Base-by-base conservation (phyloP, 2,797 vertebrate genomes). In the Ctenochaetus hawaiiensis region DNA sequence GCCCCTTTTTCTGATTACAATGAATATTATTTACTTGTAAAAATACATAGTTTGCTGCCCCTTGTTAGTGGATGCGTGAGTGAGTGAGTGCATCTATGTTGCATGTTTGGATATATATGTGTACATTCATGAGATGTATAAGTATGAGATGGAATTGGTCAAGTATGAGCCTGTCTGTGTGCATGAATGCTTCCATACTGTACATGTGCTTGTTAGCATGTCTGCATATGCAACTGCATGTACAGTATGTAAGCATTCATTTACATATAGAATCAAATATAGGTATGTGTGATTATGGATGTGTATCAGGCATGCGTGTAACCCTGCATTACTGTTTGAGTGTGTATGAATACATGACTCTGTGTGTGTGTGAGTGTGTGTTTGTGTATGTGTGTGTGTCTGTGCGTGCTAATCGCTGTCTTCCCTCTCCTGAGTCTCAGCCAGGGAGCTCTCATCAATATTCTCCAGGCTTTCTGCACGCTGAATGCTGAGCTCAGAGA, bases 391-490 rank as follows among this genome's bases (percentile, higher is more conserved):
- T 70, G 58, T 37, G 34, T 64, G 44, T 72, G 68, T 59, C 63
- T 23, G 75, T 65, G 56, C 71, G 68, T 57, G 69, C 69, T 96
- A 96, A 13, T 96, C 96, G 59, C 96, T 96, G 70, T 95, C 92
- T 5, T 97, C 49, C 78, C 89, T 91, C 67, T 92, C 91, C 5
- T 95, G 95, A 85, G 92, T 87, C 92, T 99, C 97, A 0, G 94
- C 83, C 81, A 98, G 86, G 0, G 93, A 74, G 84, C 98, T 99
- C 92, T 99, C 98, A 0, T 99, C 98, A 37, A 99, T 98, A 90
- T 98, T 98, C 91, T 99, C 98, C 92, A 99, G 95, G 16, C 97
- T 98, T 87, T 97, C 97, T 0, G 97, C 97, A 0, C 94, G 97
- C 87, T 98, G 98, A 76, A 98, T 94, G 51, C 96, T 96, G 67